phyloP scores from a whole-genome alignment of 2,797 vertebrate genomes.

The Apogon talboti region DNA sequence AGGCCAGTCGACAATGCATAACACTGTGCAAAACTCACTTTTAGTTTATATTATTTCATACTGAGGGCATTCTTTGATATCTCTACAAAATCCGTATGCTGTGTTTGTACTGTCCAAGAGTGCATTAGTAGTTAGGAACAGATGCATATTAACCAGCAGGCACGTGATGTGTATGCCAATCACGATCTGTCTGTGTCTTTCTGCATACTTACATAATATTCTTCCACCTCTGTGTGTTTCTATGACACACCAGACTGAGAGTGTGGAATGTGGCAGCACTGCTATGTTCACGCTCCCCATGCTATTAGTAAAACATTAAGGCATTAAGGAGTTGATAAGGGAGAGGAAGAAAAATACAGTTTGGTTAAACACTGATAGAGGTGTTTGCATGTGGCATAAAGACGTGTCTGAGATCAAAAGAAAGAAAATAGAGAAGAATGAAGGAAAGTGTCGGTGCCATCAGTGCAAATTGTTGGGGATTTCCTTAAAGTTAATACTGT shows the following conservation, averaged over 20 bases:
- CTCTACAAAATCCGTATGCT: constrained; percentile 29
- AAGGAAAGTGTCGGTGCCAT: constrained; percentile 10
- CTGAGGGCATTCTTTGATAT: constrained; percentile 17
- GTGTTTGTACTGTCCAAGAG: constrained; percentile 3
- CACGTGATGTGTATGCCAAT: not conserved
- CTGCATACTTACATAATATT: not conserved
- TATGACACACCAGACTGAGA: constrained; percentile 8
- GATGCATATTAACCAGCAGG: constrained; percentile 16
- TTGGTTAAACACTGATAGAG: constrained; percentile 51
- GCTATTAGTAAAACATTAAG: constrained; percentile 16
- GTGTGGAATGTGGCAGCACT: constrained; percentile 7
- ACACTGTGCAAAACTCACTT: constrained; percentile 35
- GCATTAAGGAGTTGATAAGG: constrained; percentile 1
- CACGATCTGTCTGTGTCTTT: not conserved
- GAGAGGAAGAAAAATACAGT: constrained; percentile 33
- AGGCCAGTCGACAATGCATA: constrained; percentile 39
- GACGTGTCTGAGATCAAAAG: constrained; percentile 20
- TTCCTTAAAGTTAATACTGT: constrained; percentile 32
- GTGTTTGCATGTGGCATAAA: constrained; percentile 17
- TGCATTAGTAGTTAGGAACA: constrained; percentile 16
- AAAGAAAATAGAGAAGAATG: constrained; percentile 2
- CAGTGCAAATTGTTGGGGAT: constrained; percentile 37
- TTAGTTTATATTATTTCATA: constrained; percentile 42
- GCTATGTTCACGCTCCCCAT: constrained; percentile 15
- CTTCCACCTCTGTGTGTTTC: constrained; percentile 6